Base-by-base conservation (phyloP, 1,140 invertebrate species). In the Euwallacea similis region DNA sequence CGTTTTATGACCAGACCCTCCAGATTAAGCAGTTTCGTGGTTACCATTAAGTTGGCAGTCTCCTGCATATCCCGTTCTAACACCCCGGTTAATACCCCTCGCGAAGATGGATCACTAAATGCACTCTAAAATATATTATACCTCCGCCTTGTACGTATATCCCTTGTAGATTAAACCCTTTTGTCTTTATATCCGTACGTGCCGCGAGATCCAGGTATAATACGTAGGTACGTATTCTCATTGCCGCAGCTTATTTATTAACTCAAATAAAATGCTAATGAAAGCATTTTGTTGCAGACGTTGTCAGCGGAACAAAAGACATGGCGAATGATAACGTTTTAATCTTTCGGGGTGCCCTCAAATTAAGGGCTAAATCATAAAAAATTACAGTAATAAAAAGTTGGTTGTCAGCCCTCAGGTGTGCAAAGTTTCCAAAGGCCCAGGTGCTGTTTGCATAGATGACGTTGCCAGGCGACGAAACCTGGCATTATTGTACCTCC, bases 11-110 rank as follows among this genome's bases (percentile, higher is more conserved):
- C 78, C 75, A 77, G 76, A 79, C 79, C 79, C 75, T 78, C 68
- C 74, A 78, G 78, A 80, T 80, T 80, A 79, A 79, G 77, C 75
- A 77, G 77, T 80, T 78, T 77, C 76, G 79, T 76, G 78, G 77
- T 78, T 77, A 74, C 74, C 75, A 63, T 75, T 73, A 77, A 80
- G 67, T 77, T 78, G 66, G 60, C 61, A 68, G 60, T 55, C 66
- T 59, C 65, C 42, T 56, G 54, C 65, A 66, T 66, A 58, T 58
- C 50, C 65, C 43, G 55, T 33, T 59, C 58, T 16, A 60, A 60
- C 66, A 68, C 55, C 55, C 56, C 42, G 55, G 56, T 53, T 67
- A 59, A 68, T 68, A 68, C 55, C 55, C 56, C 43, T 61, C 15
- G 55, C 56, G 46, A 68, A 68, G 66, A 68, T 68, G 42, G 66